Evolutionary conservation across 2,888 invertebrate genomes (phyloP), one percentile per base, ranked within the genome.

Genomic region (Sinohyriopsis cumingii): DNA sequence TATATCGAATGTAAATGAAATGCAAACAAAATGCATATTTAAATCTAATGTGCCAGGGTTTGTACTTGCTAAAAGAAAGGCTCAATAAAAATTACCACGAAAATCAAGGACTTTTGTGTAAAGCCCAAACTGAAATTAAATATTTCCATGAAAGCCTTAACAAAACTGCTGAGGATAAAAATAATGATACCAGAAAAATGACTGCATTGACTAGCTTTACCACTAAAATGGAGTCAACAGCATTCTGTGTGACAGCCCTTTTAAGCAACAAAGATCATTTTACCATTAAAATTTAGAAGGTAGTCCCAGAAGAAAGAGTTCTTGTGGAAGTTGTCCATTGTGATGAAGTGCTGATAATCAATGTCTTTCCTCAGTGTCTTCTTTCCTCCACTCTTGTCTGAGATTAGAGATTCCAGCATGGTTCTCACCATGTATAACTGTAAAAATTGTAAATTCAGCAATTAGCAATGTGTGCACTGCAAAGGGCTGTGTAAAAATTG

Each of bases 371-470:
- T 93, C 5, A 98, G 91, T 0, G 98, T 98, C 67, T 97, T 92
- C 87, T 99, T 95, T 20, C 98, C 98, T 0, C 98, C 97, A 67
- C 97, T 97, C 91, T 98, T 98, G 90, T 99, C 99, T 0, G 98
- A 97, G 76, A 99, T 96, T 68, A 99, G 91, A 0, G 98, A 98
- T 90, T 99, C 99, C 70, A 99, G 91, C 95, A 99, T 99, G 0
- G 99, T 99, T 12, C 99, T 93, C 5, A 99, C 98, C 98, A 99
- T 98, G 91, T 99, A 99, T 18, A 99, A 92, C 91, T 99, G 95
- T 0, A 96, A 79, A 28, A 67, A 71, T 67, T 55, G 67, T 55
- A 55, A 63, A 59, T 22, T 12, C 20, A 61, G 9, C 25, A 25
- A 15, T 28, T 25, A 61, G n/a, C n/a, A 22, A 20, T 15, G 45